These are phyloP conservation scores for Petrolisthes cinctipes DNA, from an alignment of 2,888 invertebrate genomes.

Conservation along the genomic window DNA sequence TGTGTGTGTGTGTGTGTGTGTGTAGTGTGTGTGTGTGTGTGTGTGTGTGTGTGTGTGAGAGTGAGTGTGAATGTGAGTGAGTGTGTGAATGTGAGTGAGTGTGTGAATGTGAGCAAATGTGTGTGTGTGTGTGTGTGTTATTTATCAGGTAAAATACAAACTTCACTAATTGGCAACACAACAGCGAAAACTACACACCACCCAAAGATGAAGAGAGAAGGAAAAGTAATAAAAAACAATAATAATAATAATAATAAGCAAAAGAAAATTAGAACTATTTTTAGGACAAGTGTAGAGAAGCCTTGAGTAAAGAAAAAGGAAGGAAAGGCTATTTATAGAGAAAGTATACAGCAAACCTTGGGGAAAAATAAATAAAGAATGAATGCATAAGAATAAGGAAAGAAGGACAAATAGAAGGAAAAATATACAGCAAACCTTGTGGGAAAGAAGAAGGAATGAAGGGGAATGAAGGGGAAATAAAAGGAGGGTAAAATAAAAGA, in stretches of 20 bases:
- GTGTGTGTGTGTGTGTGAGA: neutral
- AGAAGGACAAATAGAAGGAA: neutral
- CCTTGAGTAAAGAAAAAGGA: neutral
- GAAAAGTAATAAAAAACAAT: neutral
- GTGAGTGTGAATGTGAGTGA: neutral
- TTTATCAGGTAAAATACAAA: no score
- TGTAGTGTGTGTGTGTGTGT: slow-evolving; percentile 17
- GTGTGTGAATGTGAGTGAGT: neutral
- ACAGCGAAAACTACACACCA: no score
- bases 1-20: slow-evolving; percentile 23
- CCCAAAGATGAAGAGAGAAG: neutral
- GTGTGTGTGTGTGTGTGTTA: no score
- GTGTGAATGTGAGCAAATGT: neutral
- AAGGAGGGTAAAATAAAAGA: neutral
- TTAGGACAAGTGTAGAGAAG: neutral
- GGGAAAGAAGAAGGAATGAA: neutral
- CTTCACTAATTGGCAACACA: no score
- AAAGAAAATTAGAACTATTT: neutral
- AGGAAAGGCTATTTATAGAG: neutral
- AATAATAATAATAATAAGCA: neutral
- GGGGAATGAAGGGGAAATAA: neutral
- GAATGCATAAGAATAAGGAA: neutral
- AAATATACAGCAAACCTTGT: neutral
- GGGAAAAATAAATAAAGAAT: neutral
- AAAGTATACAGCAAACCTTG: neutral